Percentiles rank a stretch among this genome's conserved stretches.
phyloP scores from a whole-genome alignment of 2,113 vertebrate species.

The Fregata magnificens region DNA sequence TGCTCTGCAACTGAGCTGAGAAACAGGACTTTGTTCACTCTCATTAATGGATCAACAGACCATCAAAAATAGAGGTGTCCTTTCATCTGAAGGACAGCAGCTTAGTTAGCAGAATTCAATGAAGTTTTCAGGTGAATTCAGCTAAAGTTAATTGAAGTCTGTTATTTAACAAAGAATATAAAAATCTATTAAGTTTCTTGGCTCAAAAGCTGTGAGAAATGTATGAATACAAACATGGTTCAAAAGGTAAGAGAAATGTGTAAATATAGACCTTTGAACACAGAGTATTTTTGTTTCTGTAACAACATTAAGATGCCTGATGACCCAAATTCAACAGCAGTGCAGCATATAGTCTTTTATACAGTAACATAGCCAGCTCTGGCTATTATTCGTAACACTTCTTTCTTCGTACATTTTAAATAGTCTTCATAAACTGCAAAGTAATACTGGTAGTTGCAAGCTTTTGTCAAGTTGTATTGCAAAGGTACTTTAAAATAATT shows the following conservation, averaged over 20 bases:
- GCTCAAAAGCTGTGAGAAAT: neutral
- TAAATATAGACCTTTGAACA: neutral
- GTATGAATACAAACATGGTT: neutral
- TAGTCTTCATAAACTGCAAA: neutral
- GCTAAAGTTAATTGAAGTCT: neutral
- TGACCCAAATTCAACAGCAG: neutral
- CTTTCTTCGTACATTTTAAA: neutral
- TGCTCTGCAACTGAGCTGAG: neutral
- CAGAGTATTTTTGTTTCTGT: neutral
- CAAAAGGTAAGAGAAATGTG: neutral
- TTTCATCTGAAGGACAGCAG: neutral
- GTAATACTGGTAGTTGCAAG: neutral
- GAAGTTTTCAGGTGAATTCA: neutral
- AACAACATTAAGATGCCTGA: neutral
- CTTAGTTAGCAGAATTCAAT: neutral
- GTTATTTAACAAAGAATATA: neutral
- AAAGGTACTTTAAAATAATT: neutral
- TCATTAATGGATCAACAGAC: neutral
- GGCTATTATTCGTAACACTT: neutral
- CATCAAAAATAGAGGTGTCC: neutral
- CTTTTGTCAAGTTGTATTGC: neutral
- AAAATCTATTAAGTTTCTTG: neutral
- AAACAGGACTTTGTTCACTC: neutral
- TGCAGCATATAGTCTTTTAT: neutral
- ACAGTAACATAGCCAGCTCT: neutral